Conservation (phyloP, 2,113 vertebrate genomes). For the Dolichallabes microphthalmus region DNA sequence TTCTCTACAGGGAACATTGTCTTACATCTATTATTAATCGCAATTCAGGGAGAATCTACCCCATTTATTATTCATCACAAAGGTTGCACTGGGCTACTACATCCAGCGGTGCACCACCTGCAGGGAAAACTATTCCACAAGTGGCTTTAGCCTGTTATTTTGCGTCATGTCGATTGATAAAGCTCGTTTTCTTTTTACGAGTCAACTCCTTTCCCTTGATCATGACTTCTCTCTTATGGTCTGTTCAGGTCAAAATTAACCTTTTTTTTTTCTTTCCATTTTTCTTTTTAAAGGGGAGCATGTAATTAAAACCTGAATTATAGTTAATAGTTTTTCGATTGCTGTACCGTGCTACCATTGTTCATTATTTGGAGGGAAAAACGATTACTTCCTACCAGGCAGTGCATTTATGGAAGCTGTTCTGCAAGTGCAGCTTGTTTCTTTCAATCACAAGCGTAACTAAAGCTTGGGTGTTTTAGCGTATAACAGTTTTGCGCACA, state of each 20-base stretch:
- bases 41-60: slow-evolving; percentile 52
- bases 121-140: slow-evolving; percentile 13
- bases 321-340: neutral
- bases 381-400: neutral
- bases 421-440: neutral
- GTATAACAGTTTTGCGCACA: neutral
- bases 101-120: slow-evolving; percentile 6
- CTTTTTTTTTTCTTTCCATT: neutral
- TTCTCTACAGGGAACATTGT: slow-evolving; percentile 44
- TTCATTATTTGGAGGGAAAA: neutral
- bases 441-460: neutral
- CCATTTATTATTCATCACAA: slow-evolving; percentile 52
- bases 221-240: neutral
- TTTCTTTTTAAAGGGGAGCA: neutral
- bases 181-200: neutral
- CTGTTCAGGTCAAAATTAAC: neutral
- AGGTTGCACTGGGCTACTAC: slow-evolving; percentile 22
- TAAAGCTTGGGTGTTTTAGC: neutral
- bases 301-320: neutral
- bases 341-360: neutral
- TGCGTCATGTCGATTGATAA: neutral
- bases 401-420: neutral
- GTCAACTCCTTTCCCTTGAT: neutral
- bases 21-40: slow-evolving; percentile 64
- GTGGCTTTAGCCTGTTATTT: slow-evolving; percentile 15